Percentiles rank a stretch among this genome's conserved stretches.
phyloP scores from a whole-genome alignment of 2,797 vertebrate species.

The Sebastes hubbsi region DNA sequence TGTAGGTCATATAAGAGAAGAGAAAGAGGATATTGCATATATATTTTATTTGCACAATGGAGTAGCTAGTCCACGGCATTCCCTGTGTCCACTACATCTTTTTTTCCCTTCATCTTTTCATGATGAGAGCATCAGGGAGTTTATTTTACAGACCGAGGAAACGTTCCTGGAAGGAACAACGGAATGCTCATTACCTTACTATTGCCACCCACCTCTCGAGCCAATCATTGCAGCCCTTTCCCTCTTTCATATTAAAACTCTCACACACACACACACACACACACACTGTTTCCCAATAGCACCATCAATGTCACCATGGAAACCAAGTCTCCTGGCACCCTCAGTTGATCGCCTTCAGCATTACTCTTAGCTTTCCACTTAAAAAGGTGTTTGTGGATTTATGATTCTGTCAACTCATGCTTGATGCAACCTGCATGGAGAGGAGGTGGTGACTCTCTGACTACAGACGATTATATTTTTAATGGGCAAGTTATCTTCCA shows the following conservation, averaged over 20 bases:
- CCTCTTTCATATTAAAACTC: constrained; percentile 31
- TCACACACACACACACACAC: not conserved
- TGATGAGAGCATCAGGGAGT: not conserved
- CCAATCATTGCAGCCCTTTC: constrained; percentile 57
- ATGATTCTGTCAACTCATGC: not conserved
- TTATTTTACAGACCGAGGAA: not conserved
- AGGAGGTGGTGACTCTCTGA: not conserved
- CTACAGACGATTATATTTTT: not conserved
- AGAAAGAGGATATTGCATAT: not conserved
- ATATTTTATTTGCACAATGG: not conserved
- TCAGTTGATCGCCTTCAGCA: constrained; percentile 56
- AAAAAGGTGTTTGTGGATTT: constrained; percentile 17
- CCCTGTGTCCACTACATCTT: not conserved
- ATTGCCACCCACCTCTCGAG: constrained; percentile 50
- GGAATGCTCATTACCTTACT: not conserved
- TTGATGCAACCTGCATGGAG: constrained; percentile 13
- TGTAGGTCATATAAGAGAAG: not conserved
- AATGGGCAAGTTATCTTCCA: constrained; percentile 4
- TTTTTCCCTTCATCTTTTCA: not conserved
- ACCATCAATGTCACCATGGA: constrained; percentile 76
- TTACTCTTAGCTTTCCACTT: constrained; percentile 52
- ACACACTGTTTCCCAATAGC: constrained; percentile 39
- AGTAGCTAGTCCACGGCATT: not conserved
- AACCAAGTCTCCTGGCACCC: constrained; percentile 65
- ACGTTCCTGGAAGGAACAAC: not conserved